Conservation (phyloP, 2,888 invertebrate genomes). For the Oscheius sp. region DNA sequence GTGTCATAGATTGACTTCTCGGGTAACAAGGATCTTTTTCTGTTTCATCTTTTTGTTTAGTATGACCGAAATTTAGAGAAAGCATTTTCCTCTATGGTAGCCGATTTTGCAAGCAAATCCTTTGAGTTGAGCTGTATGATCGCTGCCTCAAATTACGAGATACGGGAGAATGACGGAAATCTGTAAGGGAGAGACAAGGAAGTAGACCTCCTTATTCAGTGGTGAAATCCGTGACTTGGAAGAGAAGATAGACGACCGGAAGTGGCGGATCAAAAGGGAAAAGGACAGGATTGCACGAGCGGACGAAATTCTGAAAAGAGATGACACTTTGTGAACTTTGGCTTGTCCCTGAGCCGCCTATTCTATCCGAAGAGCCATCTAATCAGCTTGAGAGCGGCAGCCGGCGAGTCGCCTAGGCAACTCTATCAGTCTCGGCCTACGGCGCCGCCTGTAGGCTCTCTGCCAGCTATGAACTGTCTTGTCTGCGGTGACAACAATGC, state of each 20-base stretch:
- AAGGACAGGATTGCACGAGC: constrained; percentile 1
- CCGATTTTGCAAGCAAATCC: neutral
- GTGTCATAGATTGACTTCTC: constrained; percentile 9
- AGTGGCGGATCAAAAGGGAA: constrained; percentile 12
- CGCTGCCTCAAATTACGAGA: neutral
- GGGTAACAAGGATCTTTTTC: neutral
- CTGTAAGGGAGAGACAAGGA: neutral
- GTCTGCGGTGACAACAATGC: constrained; percentile 50
- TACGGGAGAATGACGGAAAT: neutral
- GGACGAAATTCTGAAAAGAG: neutral
- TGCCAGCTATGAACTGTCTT: constrained; percentile 38
- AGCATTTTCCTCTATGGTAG: constrained; percentile 1
- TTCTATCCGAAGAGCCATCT: neutral
- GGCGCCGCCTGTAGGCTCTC: neutral
- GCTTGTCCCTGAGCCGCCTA: neutral
- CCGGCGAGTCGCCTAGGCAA: constrained; percentile 24
- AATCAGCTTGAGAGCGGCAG: neutral
- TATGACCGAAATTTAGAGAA: neutral
- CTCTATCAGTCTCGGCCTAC: constrained; percentile 6
- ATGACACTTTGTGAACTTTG: neutral
- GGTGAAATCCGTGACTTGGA: constrained; percentile 2
- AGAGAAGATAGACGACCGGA: constrained; percentile 10
- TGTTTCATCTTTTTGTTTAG: neutral
- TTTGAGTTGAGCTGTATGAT: constrained; percentile 10
- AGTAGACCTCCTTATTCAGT: neutral